Evolutionary conservation across 2,113 vertebrate genomes (phyloP).

Genomic region (Orthonyx spaldingii): DNA sequence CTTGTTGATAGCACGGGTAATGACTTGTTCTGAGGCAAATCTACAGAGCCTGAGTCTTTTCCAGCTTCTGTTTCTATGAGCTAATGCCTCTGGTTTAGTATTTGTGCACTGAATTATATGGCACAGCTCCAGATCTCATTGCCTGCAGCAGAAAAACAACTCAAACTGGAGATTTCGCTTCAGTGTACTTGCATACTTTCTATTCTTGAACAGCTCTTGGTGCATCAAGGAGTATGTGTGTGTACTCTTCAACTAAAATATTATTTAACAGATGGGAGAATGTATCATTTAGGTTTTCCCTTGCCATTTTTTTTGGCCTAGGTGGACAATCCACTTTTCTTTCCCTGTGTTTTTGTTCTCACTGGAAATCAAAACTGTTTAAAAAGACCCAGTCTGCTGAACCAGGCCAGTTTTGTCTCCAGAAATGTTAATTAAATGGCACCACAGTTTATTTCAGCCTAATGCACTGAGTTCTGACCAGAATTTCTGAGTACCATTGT

Average conservation of each 20-base stretch:
- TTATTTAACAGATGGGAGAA: neutral
- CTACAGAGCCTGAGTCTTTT: neutral
- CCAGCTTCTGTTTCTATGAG: neutral
- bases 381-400: neutral
- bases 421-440: neutral
- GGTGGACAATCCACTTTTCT: neutral
- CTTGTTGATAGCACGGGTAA: neutral
- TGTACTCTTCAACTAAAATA: neutral
- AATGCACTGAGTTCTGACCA: neutral
- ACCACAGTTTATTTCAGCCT: neutral
- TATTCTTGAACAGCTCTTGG: neutral
- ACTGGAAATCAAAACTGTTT: neutral
- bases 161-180: neutral
- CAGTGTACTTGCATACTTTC: neutral
- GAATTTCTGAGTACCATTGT: neutral
- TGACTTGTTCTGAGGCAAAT: neutral
- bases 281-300: neutral
- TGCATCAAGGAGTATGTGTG: neutral
- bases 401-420: neutral
- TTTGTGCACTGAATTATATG: neutral
- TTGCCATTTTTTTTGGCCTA: neutral
- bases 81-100: neutral
- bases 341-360: neutral
- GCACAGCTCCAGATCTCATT: neutral
- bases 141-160: slow-evolving; percentile 16